These are phyloP conservation scores for Drosophila virilis DNA, from an alignment of 1,140 invertebrate genomes.

Conservation along the genomic window DNA sequence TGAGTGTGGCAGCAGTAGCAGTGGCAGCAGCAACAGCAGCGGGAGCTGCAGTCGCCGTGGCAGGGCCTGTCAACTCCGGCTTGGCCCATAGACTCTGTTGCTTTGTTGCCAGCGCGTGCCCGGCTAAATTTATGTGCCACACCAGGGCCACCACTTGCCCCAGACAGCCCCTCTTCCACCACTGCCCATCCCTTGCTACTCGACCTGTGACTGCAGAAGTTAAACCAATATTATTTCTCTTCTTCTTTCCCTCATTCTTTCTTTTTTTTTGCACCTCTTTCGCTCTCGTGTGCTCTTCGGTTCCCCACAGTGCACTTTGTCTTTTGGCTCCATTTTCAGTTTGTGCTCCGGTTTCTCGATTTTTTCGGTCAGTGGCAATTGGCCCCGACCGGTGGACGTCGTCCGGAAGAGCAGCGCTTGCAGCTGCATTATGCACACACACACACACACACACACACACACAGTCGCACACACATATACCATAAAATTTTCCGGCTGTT, in stretches of 20 bases:
- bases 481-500: constrained; percentile 75
- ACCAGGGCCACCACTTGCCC: constrained; percentile 7
- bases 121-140: constrained; percentile 43
- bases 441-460: constrained; percentile 4
- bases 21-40: constrained; percentile 5
- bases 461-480: constrained; percentile 22
- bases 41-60: not conserved
- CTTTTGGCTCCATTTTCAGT: constrained; percentile 45
- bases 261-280: not conserved
- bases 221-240: constrained; percentile 70
- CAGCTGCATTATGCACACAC: constrained; percentile 7
- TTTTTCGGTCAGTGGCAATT: constrained; percentile 80
- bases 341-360: constrained; percentile 51
- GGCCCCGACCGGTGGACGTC: constrained; percentile 51
- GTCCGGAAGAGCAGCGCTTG: constrained; percentile 44
- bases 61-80: constrained; percentile 29
- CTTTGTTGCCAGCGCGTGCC: constrained; percentile 50
- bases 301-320: constrained; percentile 58
- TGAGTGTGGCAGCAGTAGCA: constrained; percentile 1
- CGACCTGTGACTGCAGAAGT: constrained; percentile 53
- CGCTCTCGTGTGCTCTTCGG: not conserved
- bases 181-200: not conserved
- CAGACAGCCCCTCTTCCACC: not conserved
- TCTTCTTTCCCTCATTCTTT: constrained; percentile 9
- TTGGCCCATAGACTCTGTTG: constrained; percentile 35